Percentiles rank a stretch among this genome's conserved stretches.
phyloP scores from a whole-genome alignment of 2,888 invertebrate genomes.

The Cantharis rustica region DNA sequence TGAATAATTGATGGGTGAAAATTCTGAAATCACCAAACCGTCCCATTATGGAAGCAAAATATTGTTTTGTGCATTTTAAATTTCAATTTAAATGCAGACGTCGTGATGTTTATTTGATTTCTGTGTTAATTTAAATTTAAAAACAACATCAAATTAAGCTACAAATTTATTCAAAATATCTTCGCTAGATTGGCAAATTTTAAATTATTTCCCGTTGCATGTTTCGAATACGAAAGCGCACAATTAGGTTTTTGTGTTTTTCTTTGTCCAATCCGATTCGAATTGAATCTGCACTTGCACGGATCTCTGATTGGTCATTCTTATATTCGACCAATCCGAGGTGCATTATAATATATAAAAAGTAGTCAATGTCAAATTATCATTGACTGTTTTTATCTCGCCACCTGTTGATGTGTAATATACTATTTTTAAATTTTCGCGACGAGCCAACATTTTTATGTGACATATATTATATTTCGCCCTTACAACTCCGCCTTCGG shows the following conservation, averaged over 20 bases:
- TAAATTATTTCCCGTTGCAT: not conserved
- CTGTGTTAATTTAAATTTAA: not conserved
- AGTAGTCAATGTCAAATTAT: no score
- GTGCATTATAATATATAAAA: no score
- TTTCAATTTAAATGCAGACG: not conserved
- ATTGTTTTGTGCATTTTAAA: not conserved
- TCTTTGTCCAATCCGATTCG: no score
- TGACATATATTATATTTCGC: no score
- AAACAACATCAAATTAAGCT: not conserved
- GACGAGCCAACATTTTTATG: no score
- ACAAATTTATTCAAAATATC: not conserved
- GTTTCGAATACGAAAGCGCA: not conserved
- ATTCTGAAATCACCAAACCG: not conserved
- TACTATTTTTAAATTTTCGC: no score
- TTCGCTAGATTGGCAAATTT: not conserved
- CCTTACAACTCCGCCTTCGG: no score
- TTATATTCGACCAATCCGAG: no score
- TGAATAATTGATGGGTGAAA: not conserved
- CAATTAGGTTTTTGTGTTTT: not conserved
- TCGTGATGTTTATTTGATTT: not conserved
- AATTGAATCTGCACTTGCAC: no score
- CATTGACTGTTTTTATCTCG: no score
- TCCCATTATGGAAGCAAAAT: not conserved
- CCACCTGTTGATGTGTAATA: no score
- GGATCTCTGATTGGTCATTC: no score